Percentiles rank a stretch among this genome's conserved stretches.
Evolutionary conservation across 2,113 vertebrate species (phyloP).

Genomic region (Lophius piscatorius): DNA sequence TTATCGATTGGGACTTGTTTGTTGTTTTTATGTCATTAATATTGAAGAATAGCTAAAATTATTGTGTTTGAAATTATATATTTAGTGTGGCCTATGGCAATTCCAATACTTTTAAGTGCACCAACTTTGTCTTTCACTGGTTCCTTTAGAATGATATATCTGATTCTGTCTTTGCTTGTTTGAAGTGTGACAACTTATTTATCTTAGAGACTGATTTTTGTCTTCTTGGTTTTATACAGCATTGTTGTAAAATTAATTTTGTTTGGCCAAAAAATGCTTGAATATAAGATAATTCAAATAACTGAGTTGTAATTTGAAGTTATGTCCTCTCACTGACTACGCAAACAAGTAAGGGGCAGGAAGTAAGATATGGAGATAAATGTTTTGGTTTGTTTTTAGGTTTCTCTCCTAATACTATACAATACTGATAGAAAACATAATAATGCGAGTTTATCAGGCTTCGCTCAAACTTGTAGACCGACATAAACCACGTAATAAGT

Average conservation of each 20-base stretch:
- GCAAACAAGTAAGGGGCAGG: not conserved
- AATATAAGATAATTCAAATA: conserved; percentile 34
- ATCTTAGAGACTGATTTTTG: conserved; percentile 41
- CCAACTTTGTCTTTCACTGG: conserved; percentile 7
- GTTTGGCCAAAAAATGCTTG: conserved; percentile 40
- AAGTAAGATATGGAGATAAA: too few relatives aligned
- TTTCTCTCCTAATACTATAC: too few relatives aligned
- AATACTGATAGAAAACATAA: too few relatives aligned
- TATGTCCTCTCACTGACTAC: not conserved
- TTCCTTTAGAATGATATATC: not conserved
- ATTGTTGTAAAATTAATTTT: conserved; percentile 42
- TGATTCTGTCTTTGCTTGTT: conserved; percentile 28
- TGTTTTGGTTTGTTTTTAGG: too few relatives aligned
- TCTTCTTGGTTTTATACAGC: conserved; percentile 56
- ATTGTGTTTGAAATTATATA: conserved; percentile 18
- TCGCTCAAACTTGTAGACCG: too few relatives aligned
- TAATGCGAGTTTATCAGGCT: too few relatives aligned
- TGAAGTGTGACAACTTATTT: conserved; percentile 63
- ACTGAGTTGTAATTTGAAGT: conserved; percentile 19
- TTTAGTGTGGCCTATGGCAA: conserved; percentile 17
- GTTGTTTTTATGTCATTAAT: too few relatives aligned
- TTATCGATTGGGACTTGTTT: not conserved
- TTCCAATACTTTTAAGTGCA: conserved; percentile 19
- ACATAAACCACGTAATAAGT: too few relatives aligned
- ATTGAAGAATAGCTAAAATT: too few relatives aligned